Percentiles rank a stretch among this genome's conserved stretches.
phyloP scores from a whole-genome alignment of 2,797 vertebrate species.

The Falco novaeseelandiae region DNA sequence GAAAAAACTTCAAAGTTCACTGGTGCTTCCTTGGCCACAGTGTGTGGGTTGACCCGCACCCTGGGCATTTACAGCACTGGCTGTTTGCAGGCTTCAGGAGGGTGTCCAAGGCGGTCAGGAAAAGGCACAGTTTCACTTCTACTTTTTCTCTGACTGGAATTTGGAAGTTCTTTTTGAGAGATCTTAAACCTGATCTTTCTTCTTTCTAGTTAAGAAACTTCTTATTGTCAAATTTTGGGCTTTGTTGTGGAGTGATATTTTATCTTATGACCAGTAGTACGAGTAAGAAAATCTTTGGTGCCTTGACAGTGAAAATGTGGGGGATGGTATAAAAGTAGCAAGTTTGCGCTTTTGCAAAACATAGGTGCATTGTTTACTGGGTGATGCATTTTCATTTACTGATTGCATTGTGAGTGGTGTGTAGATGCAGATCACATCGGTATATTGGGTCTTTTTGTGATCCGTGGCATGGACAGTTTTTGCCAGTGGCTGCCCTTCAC shows the following conservation, averaged over 20 bases:
- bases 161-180: neutral
- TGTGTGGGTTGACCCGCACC: accelerated
- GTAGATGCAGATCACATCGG: neutral
- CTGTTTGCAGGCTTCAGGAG: no score
- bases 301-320: neutral
- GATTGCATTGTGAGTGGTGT: accelerated
- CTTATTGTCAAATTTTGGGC: neutral
- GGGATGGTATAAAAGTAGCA: neutral
- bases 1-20: accelerated
- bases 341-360: neutral
- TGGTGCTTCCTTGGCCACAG: neutral
- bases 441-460: neutral
- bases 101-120: neutral
- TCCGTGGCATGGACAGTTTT: accelerated
- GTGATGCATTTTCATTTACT: no score
- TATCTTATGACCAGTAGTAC: no score
- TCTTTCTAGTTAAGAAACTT: neutral
- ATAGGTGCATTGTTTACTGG: neutral
- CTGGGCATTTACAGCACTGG: accelerated
- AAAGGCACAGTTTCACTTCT: neutral
- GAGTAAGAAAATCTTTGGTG: no score
- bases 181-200: neutral
- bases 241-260: neutral
- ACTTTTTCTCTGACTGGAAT: accelerated
- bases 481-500: neutral